Base-by-base conservation (phyloP, 2,113 vertebrate genomes). In the Heloderma charlesbogerti region DNA sequence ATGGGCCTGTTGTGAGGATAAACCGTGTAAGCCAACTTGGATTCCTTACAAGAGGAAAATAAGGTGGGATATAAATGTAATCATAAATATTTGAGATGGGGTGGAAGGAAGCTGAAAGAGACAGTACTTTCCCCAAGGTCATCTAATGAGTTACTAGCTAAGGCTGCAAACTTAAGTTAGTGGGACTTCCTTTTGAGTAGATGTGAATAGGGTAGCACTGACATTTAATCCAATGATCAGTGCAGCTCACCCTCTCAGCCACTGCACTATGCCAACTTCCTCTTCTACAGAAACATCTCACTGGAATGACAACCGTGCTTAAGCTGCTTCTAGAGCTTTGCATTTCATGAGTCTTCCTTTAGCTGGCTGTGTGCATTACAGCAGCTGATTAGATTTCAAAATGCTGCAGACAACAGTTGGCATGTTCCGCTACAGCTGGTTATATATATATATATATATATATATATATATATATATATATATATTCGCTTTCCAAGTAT, bases 281-380 rank as follows among this genome's bases (percentile, higher is more conserved):
- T 86, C 67, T 71, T 69, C 31, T 48, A 31, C 4, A 22, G 71
- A 71, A 86, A 72, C 31, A 1, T 45, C 63, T 69, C 31, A 4
- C 71, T 86, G 84, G 84, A 86, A 86, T 71, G 43, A 71, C 43
- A 71, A 48, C 67, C 34, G 66, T 86, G 43, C 69, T 67, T 37
- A 37, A 54, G 43, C 31, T 37, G 45, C n/a, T 84, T 54, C 60
- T 84, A 84, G 27, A 45, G 63, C 13, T 83, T 67, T 84, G 45
- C 27, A 80, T 51, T 80, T 80, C 78, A 51, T 51, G 48, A 66
- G 57, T 67, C 25, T 43, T 25, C 27, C 60, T 29, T 25, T 16
- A 63, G 57, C 34, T 40, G 83, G 40, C 60, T 71, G n/a, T 51
- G 1, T 27, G 34, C n/a, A 57, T 74, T 82, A 82, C 34, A 74